phyloP scores from a whole-genome alignment of 2,888 invertebrate species.

The Phragmatobia fuliginosa region DNA sequence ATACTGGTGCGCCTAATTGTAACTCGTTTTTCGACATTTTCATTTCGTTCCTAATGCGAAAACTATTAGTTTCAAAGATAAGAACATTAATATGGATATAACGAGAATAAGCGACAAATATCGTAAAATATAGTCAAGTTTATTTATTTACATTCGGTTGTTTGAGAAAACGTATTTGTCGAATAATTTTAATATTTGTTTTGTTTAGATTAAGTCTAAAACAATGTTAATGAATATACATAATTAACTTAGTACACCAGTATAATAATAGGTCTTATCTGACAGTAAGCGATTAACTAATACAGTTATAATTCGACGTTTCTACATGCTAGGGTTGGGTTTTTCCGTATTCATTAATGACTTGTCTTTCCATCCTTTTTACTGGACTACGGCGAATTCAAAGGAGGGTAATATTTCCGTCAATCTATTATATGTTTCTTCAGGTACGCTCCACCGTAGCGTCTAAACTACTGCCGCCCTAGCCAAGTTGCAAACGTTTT shows the following conservation, averaged over 20 bases:
- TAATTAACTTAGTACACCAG: not conserved
- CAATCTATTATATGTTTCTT: no score
- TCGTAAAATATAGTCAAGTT: no score
- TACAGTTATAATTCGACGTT: not conserved
- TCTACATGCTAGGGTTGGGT: no score
- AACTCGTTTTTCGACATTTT: not conserved
- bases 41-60: not conserved
- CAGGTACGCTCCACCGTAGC: no score
- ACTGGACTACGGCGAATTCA: no score
- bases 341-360: no score
- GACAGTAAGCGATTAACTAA: no score
- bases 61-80: not conserved
- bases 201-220: not conserved
- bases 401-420: no score
- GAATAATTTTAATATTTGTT: not conserved
- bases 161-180: not conserved
- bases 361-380: not conserved
- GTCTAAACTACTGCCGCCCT: no score
- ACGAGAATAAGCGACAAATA: no score
- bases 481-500: no score
- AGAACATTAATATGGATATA: not conserved
- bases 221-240: not conserved
- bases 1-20: not conserved
- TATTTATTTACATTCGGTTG: not conserved
- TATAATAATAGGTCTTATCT: not conserved